phyloP scores from a whole-genome alignment of 2,888 invertebrate genomes.

The Philaethria dido region DNA sequence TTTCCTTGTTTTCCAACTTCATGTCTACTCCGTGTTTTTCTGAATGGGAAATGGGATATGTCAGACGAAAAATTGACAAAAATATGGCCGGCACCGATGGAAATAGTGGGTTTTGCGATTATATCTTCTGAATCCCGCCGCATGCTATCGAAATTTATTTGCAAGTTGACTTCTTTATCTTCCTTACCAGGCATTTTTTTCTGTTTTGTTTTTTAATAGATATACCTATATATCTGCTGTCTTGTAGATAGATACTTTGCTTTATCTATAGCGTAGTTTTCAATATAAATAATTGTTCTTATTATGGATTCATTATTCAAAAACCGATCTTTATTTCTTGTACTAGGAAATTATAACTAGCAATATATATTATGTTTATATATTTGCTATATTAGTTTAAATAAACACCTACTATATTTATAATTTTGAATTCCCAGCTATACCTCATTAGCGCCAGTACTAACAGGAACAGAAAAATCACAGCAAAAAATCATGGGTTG shows the following conservation, averaged over 20 bases:
- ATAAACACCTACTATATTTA: neutral
- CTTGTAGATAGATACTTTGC: neutral
- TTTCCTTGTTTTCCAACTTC: constrained; percentile 82
- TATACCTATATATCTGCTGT: neutral
- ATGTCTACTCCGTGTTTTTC: constrained; percentile 81
- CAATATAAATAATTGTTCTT: too few species aligned
- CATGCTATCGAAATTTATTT: constrained; percentile 65
- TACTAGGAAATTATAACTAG: too few species aligned
- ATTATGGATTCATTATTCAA: too few species aligned
- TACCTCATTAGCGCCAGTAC: constrained; percentile 69
- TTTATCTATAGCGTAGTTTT: too few species aligned
- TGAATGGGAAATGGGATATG: constrained; percentile 82
- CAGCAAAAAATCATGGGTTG: constrained; percentile 71
- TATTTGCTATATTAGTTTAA: too few species aligned
- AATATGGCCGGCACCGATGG: constrained; percentile 76
- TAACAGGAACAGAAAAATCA: constrained; percentile 60
- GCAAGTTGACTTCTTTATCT: constrained; percentile 72
- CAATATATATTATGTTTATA: too few species aligned
- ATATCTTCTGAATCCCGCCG: constrained; percentile 68
- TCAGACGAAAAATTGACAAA: constrained; percentile 83
- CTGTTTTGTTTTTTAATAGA: constrained; percentile 24
- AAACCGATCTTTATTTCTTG: too few species aligned
- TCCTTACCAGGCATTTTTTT: constrained; percentile 23
- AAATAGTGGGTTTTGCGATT: constrained; percentile 80
- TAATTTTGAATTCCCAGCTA: neutral